These are phyloP conservation scores for Tuberolachnus salignus DNA, from an alignment of 2,888 invertebrate genomes.

Conservation along the genomic window DNA sequence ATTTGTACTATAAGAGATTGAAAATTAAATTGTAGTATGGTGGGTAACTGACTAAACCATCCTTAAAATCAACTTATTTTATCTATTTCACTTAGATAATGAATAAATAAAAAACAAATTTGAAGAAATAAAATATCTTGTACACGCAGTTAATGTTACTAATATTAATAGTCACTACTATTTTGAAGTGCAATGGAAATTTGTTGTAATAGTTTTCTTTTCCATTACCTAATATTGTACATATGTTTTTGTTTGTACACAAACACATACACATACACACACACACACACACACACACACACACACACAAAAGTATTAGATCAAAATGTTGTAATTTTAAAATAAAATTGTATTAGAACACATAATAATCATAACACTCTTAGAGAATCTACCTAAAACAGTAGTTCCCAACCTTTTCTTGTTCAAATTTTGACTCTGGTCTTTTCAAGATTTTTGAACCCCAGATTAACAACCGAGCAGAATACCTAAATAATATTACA, in stretches of 20 bases:
- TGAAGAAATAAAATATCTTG: neutral
- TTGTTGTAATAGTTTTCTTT: neutral
- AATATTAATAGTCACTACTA: neutral
- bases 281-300: neutral
- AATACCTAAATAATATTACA: slow-evolving; percentile 52
- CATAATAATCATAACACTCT: slow-evolving; percentile 16
- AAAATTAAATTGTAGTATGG: too few species aligned
- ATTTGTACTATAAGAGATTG: too few species aligned
- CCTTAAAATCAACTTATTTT: too few species aligned
- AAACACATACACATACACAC: neutral
- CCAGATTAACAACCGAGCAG: slow-evolving; percentile 46
- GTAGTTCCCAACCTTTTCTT: slow-evolving; percentile 53
- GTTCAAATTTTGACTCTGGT: slow-evolving; percentile 50
- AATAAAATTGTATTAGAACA: slow-evolving; percentile 25
- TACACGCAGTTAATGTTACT: neutral
- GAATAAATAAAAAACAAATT: neutral
- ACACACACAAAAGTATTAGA: slow-evolving; percentile 25
- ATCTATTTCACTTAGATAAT: too few species aligned
- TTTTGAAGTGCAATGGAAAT: neutral
- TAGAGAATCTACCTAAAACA: slow-evolving; percentile 53
- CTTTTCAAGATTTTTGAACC: slow-evolving; percentile 49
- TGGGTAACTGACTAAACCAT: too few species aligned
- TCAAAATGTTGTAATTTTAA: slow-evolving; percentile 14
- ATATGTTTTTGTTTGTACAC: neutral
- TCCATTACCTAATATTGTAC: neutral